Base-by-base conservation (phyloP, 2,888 invertebrate genomes). In the Pseudococcus longispinus region DNA sequence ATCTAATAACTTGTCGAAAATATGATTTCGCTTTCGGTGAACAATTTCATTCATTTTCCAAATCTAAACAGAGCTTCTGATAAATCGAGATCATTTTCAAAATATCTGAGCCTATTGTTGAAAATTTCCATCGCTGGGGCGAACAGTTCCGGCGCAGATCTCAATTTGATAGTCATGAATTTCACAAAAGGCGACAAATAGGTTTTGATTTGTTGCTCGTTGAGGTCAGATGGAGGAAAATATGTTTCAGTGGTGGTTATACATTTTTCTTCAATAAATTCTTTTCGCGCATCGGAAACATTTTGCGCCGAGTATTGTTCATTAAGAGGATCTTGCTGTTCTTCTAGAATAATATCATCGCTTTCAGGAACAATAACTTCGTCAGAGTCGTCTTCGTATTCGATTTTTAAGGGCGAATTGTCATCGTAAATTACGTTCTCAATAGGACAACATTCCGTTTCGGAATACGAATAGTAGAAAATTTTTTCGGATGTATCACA, bases 91-190 rank as follows among this genome's bases (percentile, higher is more conserved):
- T 80, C 77, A 9, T 13, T 80, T 80, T 80, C 77, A 13, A 80
- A 80, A 80, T 42, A 80, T 20, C 20, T 80, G 9, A 80, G 77
- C 9, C 77, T 80, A 20, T 20, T 80, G 42, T 80, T 80, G 26
- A 80, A 80, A 80, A 42, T 29, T 1, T 80, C 77, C 37, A 80
- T 80, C 2, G 77, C 42, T 0, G 77, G 77, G 1, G 29, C 77
- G 11, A 42, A 80, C 29, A 80, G 13, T 20, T 80, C 77, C 20
- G 77, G 77, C 0, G 77, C n/a, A 11, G 42, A 3, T 80, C 18
- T 80, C 23, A 80, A 42, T 42, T 80, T 80, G 20, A 9, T 11
- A 8, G 37, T 80, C 77, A 80, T 80, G 4, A 42, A 23, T n/a
- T 80, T 80, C 20, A 42, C 42, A 42, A 80, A 80, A 18, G 77